A percentile compares a stretch with the other conserved stretches of the same genome.
These are phyloP conservation scores for Bemisia tabaci DNA, from an alignment of 1,140 invertebrate species.

Conservation along the genomic window DNA sequence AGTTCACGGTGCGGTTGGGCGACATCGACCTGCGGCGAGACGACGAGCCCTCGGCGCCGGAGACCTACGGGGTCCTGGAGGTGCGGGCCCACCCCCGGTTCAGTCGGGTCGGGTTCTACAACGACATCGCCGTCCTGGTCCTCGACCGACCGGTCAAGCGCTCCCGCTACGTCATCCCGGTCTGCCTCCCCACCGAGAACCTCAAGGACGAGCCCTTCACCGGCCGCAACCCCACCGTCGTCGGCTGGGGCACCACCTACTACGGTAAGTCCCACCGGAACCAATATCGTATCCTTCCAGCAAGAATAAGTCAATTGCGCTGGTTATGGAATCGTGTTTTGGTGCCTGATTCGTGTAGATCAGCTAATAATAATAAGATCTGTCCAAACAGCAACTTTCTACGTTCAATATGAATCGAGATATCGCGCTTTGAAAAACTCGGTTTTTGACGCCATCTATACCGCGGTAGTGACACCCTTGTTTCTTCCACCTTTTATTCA, in stretches of 20 bases:
- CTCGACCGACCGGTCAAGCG: conserved; percentile 55
- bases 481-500: too few species aligned
- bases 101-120: conserved; percentile 74
- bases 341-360: too few species aligned
- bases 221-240: conserved; percentile 63
- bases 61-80: conserved; percentile 57
- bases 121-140: conserved; percentile 76
- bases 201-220: conserved; percentile 44
- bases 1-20: conserved; percentile 77
- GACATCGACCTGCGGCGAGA: conserved; percentile 72
- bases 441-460: too few species aligned
- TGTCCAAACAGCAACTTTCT: too few species aligned
- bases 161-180: conserved; percentile 71
- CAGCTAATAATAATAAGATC: too few species aligned
- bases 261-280: too few species aligned
- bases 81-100: conserved; percentile 68
- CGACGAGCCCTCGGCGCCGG: conserved; percentile 63
- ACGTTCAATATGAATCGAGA: too few species aligned
- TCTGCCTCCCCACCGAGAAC: conserved; percentile 59
- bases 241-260: conserved; percentile 83
- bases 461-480: too few species aligned
- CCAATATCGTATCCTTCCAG: too few species aligned
- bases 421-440: too few species aligned
- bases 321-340: too few species aligned
- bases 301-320: background rate